phyloP scores from a whole-genome alignment of 2,113 vertebrate species.

The Neolamprologus brichardi region DNA sequence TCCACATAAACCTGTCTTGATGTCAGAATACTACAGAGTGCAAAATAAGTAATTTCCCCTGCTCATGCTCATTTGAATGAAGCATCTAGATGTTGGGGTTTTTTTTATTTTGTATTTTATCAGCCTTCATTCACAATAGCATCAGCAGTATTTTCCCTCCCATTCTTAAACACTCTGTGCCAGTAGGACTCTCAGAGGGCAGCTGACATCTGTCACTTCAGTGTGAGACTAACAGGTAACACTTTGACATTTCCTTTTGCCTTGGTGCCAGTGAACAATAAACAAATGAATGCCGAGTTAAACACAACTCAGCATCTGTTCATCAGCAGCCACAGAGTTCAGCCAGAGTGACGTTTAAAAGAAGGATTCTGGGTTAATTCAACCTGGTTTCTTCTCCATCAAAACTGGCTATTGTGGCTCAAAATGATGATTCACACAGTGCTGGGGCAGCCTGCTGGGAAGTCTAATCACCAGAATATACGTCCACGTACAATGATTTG shows the following conservation, averaged over 20 bases:
- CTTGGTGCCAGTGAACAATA: constrained; percentile 6
- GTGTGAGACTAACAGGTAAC: constrained; percentile 9
- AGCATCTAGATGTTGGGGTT: not conserved
- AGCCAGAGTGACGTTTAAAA: not conserved
- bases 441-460: not conserved
- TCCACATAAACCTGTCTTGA: constrained; percentile 29
- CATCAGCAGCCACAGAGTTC: not conserved
- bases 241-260: constrained; percentile 24
- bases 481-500: not conserved
- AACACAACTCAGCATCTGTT: not conserved
- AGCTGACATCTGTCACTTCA: constrained; percentile 19
- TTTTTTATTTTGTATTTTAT: not conserved
- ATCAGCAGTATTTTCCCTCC: not conserved
- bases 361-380: not conserved
- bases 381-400: not conserved
- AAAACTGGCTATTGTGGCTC: not conserved
- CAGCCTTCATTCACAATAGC: not conserved
- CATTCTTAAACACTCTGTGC: not conserved
- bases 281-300: not conserved
- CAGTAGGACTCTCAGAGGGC: not conserved
- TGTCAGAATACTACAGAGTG: constrained; percentile 18
- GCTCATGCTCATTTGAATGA: constrained; percentile 10
- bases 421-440: not conserved
- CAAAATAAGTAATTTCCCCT: not conserved
- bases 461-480: not conserved